Conservation (phyloP, 1,140 invertebrate species). For the Dicyema japonicum region DNA sequence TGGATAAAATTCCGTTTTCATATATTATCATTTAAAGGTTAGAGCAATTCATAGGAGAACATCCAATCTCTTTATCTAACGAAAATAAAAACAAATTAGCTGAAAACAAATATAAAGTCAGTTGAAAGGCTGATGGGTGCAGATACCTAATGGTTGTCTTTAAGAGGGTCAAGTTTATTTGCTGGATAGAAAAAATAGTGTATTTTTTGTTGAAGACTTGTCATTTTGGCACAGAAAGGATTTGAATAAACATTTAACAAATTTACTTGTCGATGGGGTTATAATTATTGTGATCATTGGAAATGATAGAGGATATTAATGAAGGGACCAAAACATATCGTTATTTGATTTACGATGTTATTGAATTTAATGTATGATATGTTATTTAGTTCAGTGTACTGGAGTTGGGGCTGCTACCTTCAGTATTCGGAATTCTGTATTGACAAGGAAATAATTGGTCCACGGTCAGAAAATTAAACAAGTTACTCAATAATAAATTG, state of each 20-base stretch:
- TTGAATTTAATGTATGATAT: slow-evolving; percentile 33
- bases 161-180: slow-evolving; percentile 50
- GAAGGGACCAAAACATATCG: slow-evolving; percentile 36
- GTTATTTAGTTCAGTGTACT: slow-evolving; percentile 25
- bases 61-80: slow-evolving; percentile 73
- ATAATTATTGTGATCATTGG: slow-evolving; percentile 56
- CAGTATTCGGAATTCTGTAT: slow-evolving; percentile 38
- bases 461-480: slow-evolving; percentile 17
- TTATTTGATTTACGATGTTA: slow-evolving; percentile 74
- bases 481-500: background rate
- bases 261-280: slow-evolving; percentile 74
- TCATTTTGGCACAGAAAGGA: slow-evolving; percentile 42
- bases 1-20: too few relatives aligned
- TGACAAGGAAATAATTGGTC: slow-evolving; percentile 28
- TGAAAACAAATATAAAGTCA: slow-evolving; percentile 56
- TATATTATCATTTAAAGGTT: too few relatives aligned
- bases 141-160: slow-evolving; percentile 86
- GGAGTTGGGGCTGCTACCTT: slow-evolving; percentile 45
- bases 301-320: slow-evolving; percentile 61
- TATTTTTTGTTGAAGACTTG: slow-evolving; percentile 49
- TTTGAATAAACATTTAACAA: slow-evolving; percentile 30
- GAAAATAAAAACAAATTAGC: slow-evolving; percentile 41
- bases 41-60: slow-evolving; percentile 66
- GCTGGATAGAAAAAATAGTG: slow-evolving; percentile 64
- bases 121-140: slow-evolving; percentile 89